Evolutionary conservation across 2,888 invertebrate species (phyloP), one percentile per base, ranked within the genome.

Genomic region (Villa cingulata): DNA sequence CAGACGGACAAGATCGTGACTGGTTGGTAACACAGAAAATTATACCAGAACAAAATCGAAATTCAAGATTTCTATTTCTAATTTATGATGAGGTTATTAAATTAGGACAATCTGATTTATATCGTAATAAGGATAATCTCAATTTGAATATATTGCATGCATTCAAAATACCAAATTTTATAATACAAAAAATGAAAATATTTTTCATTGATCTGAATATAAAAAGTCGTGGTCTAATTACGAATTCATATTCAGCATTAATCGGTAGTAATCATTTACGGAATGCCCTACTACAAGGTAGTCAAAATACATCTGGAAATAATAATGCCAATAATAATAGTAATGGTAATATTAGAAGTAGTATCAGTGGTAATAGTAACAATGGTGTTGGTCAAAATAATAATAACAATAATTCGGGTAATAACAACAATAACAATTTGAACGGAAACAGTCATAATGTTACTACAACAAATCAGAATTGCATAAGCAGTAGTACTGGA

Each of bases 1-100:
- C 78, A 14, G 80, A 81, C 60, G 72, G 72, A 19, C 77, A 78
- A 58, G 80, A 81, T 60, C 76, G 78, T 45, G 75, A 77, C 41
- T 80, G 80, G 80, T 60, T 81, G 39, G 70, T 73, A 45, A 72
- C 74, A 37, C 73, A 77, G 48, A 74, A 74, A 49, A 68, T 76
- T 50, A 77, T 79, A 70, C 74, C 77, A 2, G 70, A 73, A 9
- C 74, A 76, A 42, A 77, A 77, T 46, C 75, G 76, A 6, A 74
- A 74, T 56, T 75, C 77, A 1, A 75, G 78, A 52, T 73, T 80
- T 57, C 61, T 80, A 54, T 72, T 80, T 58, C 64, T 80, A 49
- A 67, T 80, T 37, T 65, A 77, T 43, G 76, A 78, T 41, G 80
- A 80, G 59, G 74, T 80, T 3, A 64, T 71, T 48, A 74, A 76